Evolutionary conservation across 2,888 invertebrate species (phyloP), one percentile per base, ranked within the genome.

Genomic region (Villa cingulata): DNA sequence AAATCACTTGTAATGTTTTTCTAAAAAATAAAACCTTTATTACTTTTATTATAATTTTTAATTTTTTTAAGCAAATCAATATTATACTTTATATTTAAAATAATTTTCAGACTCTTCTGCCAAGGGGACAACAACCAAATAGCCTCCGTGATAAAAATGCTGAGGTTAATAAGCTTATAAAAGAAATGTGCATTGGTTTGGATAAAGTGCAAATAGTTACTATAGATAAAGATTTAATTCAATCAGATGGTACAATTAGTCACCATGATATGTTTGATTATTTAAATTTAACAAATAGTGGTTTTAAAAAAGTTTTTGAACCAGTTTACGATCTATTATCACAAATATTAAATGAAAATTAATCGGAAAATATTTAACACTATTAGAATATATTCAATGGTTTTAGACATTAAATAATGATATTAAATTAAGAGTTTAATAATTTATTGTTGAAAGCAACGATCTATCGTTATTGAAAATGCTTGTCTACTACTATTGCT

Each of bases 231-330:
- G 83, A 83, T 41, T 77, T 87, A 55, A 72, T 87, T 47, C 84
- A 85, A 66, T 74, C 75, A 41, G 85, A 85, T 70, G 85, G 87
- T 4, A 78, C 80, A 40, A 89, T 92, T 50, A 86, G 85, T 62
- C 88, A 87, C 62, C 83, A 83, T 61, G 91, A 92, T 64, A 87
- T 94, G 87, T 83, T 86, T 63, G 92, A 94, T 69, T 94, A 89
- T 68, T 76, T 91, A 43, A 83, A 89, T 62, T 75, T 90, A 50
- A 90, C 89, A 2, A 85, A 86, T 68, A 77, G 82, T 43, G 92
- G 91, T 46, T 88, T 88, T 66, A 77, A 80, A 60, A 90, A 90
- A 69, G 83, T 86, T 12, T 88, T 89, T 66, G 86, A 86, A 68
- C 86, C 87, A 18, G 80, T 89, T 43, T 78, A 85, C 65, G 87